phyloP scores from a whole-genome alignment of 2,797 vertebrate species.

The Gobionotothen gibberifrons region DNA sequence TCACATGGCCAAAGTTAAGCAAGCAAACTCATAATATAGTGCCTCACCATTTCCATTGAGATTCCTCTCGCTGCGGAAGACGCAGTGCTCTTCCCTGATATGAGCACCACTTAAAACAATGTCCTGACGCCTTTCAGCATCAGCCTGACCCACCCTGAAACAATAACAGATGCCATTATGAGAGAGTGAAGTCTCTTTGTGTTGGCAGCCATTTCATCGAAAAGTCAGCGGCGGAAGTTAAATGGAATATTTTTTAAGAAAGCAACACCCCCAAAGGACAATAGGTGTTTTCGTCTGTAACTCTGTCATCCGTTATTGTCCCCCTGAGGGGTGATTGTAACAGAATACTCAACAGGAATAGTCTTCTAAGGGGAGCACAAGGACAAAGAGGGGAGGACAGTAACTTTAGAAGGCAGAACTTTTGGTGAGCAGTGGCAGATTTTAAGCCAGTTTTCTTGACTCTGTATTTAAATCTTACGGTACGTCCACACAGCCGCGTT shows the following conservation, averaged over 20 bases:
- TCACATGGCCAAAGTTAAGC: background rate
- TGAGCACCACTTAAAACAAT: slow-evolving; percentile 98
- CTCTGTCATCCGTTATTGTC: slow-evolving; percentile 13
- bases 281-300: slow-evolving; percentile 17
- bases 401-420: slow-evolving; percentile 35
- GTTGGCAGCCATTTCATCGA: slow-evolving; percentile 37
- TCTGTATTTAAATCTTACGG: slow-evolving; percentile 17
- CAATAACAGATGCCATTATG: slow-evolving; percentile 55
- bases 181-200: slow-evolving; percentile 22
- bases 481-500: no score
- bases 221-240: slow-evolving; percentile 21
- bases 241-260: slow-evolving; percentile 21
- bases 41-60: slow-evolving; percentile 91
- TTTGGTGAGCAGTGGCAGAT: slow-evolving; percentile 24
- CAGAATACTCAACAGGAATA: slow-evolving; percentile 39
- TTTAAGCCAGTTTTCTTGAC: slow-evolving; percentile 20
- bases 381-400: slow-evolving; percentile 31
- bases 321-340: slow-evolving; percentile 24
- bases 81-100: slow-evolving; percentile 96
- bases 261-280: slow-evolving; percentile 14
- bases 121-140: slow-evolving; percentile 95
- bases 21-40: slow-evolving; percentile 8
- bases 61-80: slow-evolving; percentile 95
- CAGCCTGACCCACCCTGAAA: slow-evolving; percentile 95
- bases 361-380: slow-evolving; percentile 11